Evolutionary conservation across 2,113 vertebrate species (phyloP), one percentile per base, ranked within the genome.

Genomic region (Beaufortia kweichowensis): DNA sequence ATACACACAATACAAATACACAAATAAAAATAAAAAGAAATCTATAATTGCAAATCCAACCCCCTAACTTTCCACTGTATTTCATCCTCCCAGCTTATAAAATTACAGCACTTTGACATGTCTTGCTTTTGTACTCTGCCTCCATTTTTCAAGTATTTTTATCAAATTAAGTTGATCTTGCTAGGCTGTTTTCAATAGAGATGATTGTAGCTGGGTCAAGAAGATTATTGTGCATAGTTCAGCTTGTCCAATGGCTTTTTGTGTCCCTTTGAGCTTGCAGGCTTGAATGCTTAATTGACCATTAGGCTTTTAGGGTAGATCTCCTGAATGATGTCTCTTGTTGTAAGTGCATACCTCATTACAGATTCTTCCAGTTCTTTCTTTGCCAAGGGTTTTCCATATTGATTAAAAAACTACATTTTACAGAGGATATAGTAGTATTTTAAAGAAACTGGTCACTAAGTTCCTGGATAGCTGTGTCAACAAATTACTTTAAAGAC

Each of bases 401-500:
- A 41, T 76, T 61, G 17, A 76, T 48, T 57, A 61, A 56, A 39
- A 81, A 29, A 70, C 15, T 39, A 70, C 63, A 77, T 70, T 70
- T 77, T 4, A 69, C 56, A 4, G 11, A 31, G 79, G 77, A 23
- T 77, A 12, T 64, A 2, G n/a, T 9, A 75, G 62, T 14, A 71
- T 81, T 81, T 17, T 39, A 19, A 77, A n/a, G n/a, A 80, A 80
- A 81, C 31, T 65, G 77, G 26, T 77, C 73, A 70, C 15, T 3
- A 15, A 81, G 35, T 26, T 81, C 79, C 28, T 67, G 55, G 26
- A 50, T 31, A 56, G 29, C 55, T 76, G 55, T 81, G 69, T 81
- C 75, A 77, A 78, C 31, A 72, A n/a, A 81, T 81, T 19, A 77
- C 57, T 65, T 81, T 69, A 28, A 81, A 78, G 6, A 72, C 55